Evolutionary conservation across 2,797 vertebrate genomes (phyloP).

Genomic region (Tenualosa thibaudeaui): DNA sequence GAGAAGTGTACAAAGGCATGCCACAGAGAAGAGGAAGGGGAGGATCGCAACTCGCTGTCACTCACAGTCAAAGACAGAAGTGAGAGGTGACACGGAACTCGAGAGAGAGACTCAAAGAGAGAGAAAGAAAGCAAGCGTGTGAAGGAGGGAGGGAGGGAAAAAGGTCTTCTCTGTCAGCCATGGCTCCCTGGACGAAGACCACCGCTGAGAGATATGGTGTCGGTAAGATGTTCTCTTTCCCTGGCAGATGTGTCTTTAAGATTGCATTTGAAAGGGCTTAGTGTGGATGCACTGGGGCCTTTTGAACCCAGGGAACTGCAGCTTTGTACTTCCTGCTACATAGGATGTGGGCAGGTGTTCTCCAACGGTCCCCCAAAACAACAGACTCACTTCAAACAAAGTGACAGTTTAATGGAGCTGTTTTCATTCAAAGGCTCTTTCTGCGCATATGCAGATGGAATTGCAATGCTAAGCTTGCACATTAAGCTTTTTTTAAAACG

Average conservation of each 20-base stretch:
- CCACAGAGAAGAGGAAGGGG: slow-evolving; percentile 74
- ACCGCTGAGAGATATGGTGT: slow-evolving; percentile 68
- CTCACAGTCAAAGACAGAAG: slow-evolving; percentile 59
- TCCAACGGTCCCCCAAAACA: slow-evolving; percentile 29
- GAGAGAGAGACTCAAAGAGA: slow-evolving; percentile 33
- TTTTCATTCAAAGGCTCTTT: not conserved
- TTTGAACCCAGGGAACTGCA: not conserved
- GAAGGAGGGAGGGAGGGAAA: not conserved
- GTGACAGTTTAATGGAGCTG: not conserved
- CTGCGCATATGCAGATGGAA: not conserved
- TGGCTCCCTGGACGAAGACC: slow-evolving; percentile 73
- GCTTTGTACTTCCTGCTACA: slow-evolving; percentile 58
- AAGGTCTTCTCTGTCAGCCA: slow-evolving; percentile 48
- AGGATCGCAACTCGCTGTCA: slow-evolving; percentile 57
- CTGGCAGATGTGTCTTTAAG: not conserved
- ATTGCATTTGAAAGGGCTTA: not conserved
- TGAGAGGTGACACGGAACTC: slow-evolving; percentile 49
- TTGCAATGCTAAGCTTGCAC: not conserved
- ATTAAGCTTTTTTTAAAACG: not conserved
- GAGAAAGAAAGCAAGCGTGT: slow-evolving; percentile 18
- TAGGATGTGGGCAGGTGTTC: slow-evolving; percentile 68
- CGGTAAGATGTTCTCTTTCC: slow-evolving; percentile 58
- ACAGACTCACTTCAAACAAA: not conserved
- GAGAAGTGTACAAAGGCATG: slow-evolving; percentile 62
- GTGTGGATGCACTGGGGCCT: not conserved